Percentiles rank a stretch among this genome's conserved stretches.
Conservation (phyloP, 1,140 invertebrate species). For the Drosophila chauvacae region DNA sequence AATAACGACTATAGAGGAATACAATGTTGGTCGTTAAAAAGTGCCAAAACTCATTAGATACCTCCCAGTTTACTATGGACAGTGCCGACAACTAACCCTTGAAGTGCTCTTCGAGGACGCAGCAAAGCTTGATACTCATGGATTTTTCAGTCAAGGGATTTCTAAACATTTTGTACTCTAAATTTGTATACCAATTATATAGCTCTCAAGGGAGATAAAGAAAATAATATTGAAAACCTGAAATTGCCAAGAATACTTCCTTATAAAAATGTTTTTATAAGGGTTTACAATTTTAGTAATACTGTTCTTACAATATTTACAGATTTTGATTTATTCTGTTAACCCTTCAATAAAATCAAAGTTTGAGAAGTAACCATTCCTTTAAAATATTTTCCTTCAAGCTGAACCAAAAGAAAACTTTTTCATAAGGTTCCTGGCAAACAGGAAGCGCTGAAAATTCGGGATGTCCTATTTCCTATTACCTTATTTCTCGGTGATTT, state of each 20-base stretch:
- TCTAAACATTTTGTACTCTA: neutral
- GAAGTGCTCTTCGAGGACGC: slow-evolving; percentile 5
- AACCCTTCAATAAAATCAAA: no score
- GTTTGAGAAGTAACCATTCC: no score
- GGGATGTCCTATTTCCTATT: neutral
- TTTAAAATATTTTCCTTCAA: neutral
- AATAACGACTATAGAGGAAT: slow-evolving; percentile 53
- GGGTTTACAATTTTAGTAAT: no score
- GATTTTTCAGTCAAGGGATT: slow-evolving; percentile 9
- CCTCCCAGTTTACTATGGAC: slow-evolving; percentile 36
- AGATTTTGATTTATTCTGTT: no score
- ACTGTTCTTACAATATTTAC: no score
- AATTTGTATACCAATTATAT: neutral
- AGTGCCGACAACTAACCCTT: slow-evolving; percentile 24
- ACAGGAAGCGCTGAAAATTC: slow-evolving; percentile 1
- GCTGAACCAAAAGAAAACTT: neutral
- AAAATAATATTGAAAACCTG: rapidly evolving
- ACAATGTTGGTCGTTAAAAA: slow-evolving; percentile 53
- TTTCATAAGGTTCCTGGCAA: neutral
- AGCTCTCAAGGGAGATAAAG: neutral
- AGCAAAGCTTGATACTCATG: neutral
- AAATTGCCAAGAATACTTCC: neutral
- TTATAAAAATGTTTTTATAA: no score
- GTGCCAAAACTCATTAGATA: slow-evolving; percentile 54
- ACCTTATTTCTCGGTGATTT: slow-evolving; percentile 22